Base-by-base conservation (phyloP, 2,113 vertebrate genomes). In the Eudyptes chrysolophus region DNA sequence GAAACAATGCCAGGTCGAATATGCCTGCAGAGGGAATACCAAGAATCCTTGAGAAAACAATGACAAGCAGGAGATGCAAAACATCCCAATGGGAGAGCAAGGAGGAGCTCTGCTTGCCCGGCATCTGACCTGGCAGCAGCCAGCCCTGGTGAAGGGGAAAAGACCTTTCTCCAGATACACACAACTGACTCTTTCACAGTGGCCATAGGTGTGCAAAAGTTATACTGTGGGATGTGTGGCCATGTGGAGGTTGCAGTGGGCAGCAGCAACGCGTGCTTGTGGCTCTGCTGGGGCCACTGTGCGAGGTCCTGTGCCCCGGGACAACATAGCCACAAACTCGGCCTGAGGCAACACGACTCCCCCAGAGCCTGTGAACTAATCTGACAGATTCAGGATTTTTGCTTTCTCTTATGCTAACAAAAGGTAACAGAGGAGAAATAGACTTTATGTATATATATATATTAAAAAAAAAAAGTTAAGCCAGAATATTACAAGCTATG, bases 191-290 rank as follows among this genome's bases (percentile, higher is more conserved):
- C 13, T 77, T 11, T 55, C 18, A 4, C 12, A 5, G 55, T 3
- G 30, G 10, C 29, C 19, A 1, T 3, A 42, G 42, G 7, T 2
- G 11, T 32, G 65, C 49, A 57, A 16, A 2, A 13, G 25, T 19
- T 24, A 3, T 2, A 0, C 25, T 7, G 21, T 6, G 40, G 55
- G 46, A 1, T 29, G 13, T 15, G 62, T n/a, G 68, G 17, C 51
- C 2, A 0, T 49, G 70, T 0, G 5, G 65, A 30, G 40, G 46
- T 20, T 19, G 8, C 36, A n/a, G 12, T 14, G 51, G 40, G 48
- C 52, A 72, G 38, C 0, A 2, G 14, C 38, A 46, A 11, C 0
- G 1, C 30, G 25, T 8, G 5, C 12, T 51, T 0, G 2, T 2
- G 32, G 21, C n/a, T 68, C 8, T 51, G 26, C 64, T 65, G 71